These are phyloP conservation scores for Gnathonemus longibarbis DNA, from an alignment of 2,113 vertebrate genomes.

Conservation along the genomic window DNA sequence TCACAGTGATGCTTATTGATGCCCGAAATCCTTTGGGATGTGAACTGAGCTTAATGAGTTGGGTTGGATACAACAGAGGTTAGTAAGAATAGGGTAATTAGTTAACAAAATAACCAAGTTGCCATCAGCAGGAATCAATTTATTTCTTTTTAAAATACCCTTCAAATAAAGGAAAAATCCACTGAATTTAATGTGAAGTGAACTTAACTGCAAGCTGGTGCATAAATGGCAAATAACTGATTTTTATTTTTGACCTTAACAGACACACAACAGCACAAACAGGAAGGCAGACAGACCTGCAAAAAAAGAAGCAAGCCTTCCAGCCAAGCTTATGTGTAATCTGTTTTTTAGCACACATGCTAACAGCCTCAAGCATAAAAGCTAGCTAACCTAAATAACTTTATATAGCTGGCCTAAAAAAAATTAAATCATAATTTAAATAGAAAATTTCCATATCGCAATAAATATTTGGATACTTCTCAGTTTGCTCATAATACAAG, in stretches of 20 bases:
- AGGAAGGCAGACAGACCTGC: not conserved
- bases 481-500: not conserved
- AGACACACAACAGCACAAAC: not conserved
- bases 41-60: not conserved
- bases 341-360: not conserved
- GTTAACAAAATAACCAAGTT: not conserved
- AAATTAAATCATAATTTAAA: not conserved
- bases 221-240: not conserved
- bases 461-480: not conserved
- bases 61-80: not conserved
- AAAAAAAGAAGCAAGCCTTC: not conserved
- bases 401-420: conserved; percentile 1
- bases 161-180: not conserved
- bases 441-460: not conserved
- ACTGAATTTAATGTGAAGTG: not conserved
- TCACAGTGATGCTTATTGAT: not conserved
- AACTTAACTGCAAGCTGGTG: not conserved
- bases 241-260: not conserved
- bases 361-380: not conserved
- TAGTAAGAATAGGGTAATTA: not conserved
- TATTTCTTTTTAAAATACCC: not conserved
- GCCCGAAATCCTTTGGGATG: not conserved
- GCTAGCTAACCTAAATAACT: not conserved
- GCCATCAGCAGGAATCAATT: not conserved
- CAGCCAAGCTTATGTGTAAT: not conserved